These are phyloP conservation scores for Guaruba guarouba DNA, from an alignment of 2,113 vertebrate genomes.

Conservation along the genomic window DNA sequence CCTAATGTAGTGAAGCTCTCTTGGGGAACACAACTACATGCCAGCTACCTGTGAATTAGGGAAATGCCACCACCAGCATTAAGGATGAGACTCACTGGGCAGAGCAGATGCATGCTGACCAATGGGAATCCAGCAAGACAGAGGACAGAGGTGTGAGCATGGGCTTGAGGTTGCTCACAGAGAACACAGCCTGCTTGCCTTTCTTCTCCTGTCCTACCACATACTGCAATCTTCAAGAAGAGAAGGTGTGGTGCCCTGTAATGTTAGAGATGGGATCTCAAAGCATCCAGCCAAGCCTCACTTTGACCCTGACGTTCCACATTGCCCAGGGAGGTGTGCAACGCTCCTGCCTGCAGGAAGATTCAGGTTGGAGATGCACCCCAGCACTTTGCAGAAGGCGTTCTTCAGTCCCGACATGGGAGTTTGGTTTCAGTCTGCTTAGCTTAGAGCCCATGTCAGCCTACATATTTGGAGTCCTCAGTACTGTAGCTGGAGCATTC, in stretches of 20 bases:
- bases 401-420: accelerated
- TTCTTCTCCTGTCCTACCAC: neutral
- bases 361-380: neutral
- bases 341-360: neutral
- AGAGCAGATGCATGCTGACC: neutral
- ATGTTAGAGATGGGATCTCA: neutral
- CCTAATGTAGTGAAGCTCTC: neutral
- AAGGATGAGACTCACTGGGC: neutral
- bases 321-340: neutral
- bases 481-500: neutral
- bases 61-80: neutral
- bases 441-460: neutral
- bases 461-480: neutral
- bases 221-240: neutral
- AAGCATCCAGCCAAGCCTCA: neutral
- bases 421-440: neutral
- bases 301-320: neutral
- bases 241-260: neutral
- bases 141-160: neutral
- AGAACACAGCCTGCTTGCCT: too few relatives aligned
- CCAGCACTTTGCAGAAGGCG: neutral
- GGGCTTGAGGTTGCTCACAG: neutral
- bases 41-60: neutral
- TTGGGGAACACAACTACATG: accelerated
- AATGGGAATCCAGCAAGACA: neutral